Evolutionary conservation across 1,140 invertebrate species (phyloP).

Genomic region (Liolophura sinensis): DNA sequence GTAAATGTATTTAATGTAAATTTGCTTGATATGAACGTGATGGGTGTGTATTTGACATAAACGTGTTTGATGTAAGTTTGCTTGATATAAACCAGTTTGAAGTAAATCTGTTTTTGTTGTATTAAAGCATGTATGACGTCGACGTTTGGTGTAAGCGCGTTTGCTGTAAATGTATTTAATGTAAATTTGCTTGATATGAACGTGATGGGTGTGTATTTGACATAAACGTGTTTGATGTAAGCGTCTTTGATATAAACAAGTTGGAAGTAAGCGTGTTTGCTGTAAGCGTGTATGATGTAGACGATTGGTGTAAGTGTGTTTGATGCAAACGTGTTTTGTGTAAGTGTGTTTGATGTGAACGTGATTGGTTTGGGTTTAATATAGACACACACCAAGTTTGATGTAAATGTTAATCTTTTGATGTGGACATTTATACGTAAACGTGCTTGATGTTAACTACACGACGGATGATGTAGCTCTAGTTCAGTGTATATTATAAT

Average conservation of each 20-base stretch:
- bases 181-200: background rate
- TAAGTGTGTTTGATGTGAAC: no score
- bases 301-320: no score
- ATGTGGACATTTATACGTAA: no score
- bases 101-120: background rate
- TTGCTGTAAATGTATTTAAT: background rate
- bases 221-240: background rate
- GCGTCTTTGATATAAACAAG: background rate
- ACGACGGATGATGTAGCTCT: no score
- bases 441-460: no score
- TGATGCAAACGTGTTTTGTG: no score
- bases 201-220: constrained; percentile 1
- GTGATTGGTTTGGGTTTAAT: no score
- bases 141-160: background rate
- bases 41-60: background rate
- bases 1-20: background rate
- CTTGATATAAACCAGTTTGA: background rate
- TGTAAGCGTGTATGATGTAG: no score
- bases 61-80: background rate
- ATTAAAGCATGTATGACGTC: background rate
- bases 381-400: no score
- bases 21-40: background rate
- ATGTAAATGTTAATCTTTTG: no score
- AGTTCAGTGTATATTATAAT: no score
- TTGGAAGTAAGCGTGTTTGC: no score